Evolutionary conservation across 2,113 vertebrate species (phyloP).

Genomic region (Pipra filicauda): DNA sequence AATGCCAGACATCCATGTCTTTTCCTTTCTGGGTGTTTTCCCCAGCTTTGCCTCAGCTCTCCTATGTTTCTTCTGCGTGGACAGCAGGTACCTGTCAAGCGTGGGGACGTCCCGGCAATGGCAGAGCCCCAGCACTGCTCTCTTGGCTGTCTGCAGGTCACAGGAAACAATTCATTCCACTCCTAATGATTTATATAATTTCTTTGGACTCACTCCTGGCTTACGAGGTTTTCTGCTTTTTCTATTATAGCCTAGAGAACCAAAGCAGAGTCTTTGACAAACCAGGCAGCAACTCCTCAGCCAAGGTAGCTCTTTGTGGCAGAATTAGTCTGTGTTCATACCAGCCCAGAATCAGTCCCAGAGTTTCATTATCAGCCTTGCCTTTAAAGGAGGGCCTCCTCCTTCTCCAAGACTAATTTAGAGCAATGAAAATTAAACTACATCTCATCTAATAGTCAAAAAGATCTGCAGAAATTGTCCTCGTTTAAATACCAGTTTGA

Average conservation of each 20-base stretch:
- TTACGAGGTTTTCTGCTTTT: not conserved
- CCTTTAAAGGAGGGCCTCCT: conserved; percentile 9
- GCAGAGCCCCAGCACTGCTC: not conserved
- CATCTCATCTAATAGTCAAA: conserved; percentile 44
- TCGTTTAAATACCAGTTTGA: conserved; percentile 42
- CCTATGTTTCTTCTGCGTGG: accelerated
- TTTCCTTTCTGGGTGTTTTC: not conserved
- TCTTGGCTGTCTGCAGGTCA: not conserved
- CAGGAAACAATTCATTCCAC: conserved; percentile 31
- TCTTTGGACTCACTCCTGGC: not conserved
- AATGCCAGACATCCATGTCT: not conserved
- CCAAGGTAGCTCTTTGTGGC: not conserved
- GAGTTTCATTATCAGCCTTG: not conserved
- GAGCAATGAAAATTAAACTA: conserved; percentile 58
- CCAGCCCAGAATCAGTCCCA: not conserved
- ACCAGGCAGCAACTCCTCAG: not conserved
- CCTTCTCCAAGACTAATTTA: conserved; percentile 42
- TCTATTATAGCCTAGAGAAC: not conserved
- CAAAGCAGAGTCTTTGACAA: not conserved
- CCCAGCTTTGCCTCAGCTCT: not conserved
- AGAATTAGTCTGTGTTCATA: not conserved
- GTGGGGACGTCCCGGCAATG: not conserved
- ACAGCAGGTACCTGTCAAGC: not conserved
- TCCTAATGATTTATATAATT: conserved; percentile 16
- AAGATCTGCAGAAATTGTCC: conserved; percentile 50